Conservation (phyloP, 2,888 invertebrate genomes). For the Gryllus longicercus region DNA sequence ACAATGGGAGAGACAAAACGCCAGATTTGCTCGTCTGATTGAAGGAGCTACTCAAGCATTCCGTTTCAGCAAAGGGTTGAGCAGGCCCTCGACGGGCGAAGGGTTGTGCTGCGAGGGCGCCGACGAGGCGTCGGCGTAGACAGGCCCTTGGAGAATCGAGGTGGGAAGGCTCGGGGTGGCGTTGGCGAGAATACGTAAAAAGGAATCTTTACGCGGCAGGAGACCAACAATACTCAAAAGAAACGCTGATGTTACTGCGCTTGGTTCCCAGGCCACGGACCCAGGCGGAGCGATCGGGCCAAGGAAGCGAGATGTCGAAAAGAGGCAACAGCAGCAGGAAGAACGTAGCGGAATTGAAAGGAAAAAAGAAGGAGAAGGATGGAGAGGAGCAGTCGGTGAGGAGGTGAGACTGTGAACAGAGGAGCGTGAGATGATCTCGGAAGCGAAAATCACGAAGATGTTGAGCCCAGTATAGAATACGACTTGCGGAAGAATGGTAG, state of each 20-base stretch:
- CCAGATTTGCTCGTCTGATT: neutral
- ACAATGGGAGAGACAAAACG: no score
- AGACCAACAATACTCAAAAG: constrained; percentile 10
- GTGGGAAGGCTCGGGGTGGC: neutral
- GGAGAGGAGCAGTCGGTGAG: no score
- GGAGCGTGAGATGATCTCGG: no score
- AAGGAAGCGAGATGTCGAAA: no score
- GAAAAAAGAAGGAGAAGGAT: no score
- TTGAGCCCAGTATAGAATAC: no score
- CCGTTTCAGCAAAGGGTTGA: neutral
- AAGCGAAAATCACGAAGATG: no score
- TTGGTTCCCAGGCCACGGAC: neutral
- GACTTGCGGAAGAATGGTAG: no score
- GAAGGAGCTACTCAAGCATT: neutral
- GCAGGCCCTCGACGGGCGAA: neutral
- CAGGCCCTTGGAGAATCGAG: neutral
- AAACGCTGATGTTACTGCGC: neutral
- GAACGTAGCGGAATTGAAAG: no score
- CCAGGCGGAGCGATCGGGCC: neutral
- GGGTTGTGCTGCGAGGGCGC: neutral
- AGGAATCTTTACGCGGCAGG: neutral
- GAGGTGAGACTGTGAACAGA: no score
- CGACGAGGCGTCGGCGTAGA: neutral
- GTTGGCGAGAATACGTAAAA: neutral
- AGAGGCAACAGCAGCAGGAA: no score